Evolutionary conservation across 2,797 vertebrate genomes (phyloP).

Genomic region (Silurus lanzhouensis): DNA sequence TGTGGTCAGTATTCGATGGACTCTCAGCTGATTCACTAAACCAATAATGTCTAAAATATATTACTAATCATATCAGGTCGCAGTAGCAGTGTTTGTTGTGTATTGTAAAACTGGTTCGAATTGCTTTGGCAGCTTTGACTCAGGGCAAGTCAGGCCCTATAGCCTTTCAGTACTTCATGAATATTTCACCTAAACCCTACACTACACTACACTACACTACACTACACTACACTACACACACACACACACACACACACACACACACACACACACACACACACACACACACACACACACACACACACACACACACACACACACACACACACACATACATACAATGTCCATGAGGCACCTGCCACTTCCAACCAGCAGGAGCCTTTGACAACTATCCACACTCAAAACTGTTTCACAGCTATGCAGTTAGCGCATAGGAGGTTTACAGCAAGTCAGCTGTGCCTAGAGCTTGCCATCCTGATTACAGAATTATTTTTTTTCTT

Average conservation of each 20-base stretch:
- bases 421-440: conserved; percentile 11
- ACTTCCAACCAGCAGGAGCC: conserved; percentile 9
- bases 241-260: too few species aligned
- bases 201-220: too few species aligned
- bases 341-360: neutral
- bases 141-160: too few species aligned
- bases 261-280: neutral
- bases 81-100: neutral
- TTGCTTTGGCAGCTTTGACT: neutral
- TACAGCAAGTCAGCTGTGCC: conserved; percentile 5
- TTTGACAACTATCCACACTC: conserved; percentile 16
- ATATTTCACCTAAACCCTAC: neutral
- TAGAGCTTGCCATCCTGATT: neutral
- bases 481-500: neutral
- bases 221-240: too few species aligned
- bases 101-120: neutral
- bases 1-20: too few species aligned
- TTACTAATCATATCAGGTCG: neutral
- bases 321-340: neutral
- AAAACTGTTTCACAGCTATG: conserved; percentile 13
- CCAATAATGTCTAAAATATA: neutral
- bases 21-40: neutral
- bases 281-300: too few species aligned
- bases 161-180: conserved; percentile 4
- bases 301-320: too few species aligned